Evolutionary conservation across 2,797 vertebrate genomes (phyloP).

Genomic region (Choloepus didactylus): DNA sequence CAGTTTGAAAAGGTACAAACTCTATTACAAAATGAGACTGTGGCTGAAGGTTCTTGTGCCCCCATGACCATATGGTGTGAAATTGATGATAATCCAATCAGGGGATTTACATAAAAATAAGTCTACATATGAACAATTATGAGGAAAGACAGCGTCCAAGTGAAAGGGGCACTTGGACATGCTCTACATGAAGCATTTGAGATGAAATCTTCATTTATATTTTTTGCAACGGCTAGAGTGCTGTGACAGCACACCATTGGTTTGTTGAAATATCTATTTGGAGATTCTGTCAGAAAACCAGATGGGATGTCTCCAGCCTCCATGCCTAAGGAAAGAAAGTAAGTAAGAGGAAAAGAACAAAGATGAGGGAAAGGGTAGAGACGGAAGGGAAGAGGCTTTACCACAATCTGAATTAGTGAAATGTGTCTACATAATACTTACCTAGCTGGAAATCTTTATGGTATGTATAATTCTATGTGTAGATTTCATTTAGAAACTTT

Average conservation of each 20-base stretch:
- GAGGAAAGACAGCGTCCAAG: conserved; percentile 16
- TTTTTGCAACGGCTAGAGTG: neutral
- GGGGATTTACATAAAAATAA: conserved; percentile 47
- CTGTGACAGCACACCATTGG: neutral
- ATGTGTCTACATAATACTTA: neutral
- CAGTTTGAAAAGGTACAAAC: conserved; percentile 80
- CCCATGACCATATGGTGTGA: conserved; percentile 74
- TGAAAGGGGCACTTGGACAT: neutral
- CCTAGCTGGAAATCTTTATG: neutral
- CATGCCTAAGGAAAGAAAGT: neutral
- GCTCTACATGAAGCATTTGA: neutral
- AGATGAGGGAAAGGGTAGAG: neutral
- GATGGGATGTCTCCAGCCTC: neutral
- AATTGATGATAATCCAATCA: conserved; percentile 71
- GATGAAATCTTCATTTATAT: neutral
- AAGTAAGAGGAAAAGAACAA: neutral
- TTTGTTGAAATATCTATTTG: neutral
- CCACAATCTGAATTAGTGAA: neutral
- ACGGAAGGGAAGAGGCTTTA: neutral
- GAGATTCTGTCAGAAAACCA: conserved; percentile 1
- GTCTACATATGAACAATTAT: conserved; percentile 24
- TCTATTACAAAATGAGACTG: conserved; percentile 83
- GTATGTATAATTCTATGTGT: neutral
- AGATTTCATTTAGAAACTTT: neutral
- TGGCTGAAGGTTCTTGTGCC: conserved; percentile 78